A percentile compares a stretch with the other conserved stretches of the same genome.
Evolutionary conservation across 2,888 invertebrate genomes (phyloP).

Genomic region (Heliconius hortense): DNA sequence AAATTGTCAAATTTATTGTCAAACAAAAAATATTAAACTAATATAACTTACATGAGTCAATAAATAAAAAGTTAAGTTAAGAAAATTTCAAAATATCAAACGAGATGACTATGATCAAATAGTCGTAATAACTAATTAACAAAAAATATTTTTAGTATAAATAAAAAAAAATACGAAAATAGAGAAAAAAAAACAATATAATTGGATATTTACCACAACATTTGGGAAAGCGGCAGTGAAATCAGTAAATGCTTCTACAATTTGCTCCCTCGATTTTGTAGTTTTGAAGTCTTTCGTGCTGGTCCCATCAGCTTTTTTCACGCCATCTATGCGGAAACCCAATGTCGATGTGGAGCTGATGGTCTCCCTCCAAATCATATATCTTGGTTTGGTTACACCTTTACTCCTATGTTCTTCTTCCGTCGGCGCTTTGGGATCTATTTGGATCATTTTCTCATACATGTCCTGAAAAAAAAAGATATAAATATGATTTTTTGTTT

Average conservation of each 20-base stretch:
- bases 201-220: constrained; percentile 85
- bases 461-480: constrained; percentile 85
- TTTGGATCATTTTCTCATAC: constrained; percentile 98
- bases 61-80: too few relatives aligned
- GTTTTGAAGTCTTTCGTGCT: constrained; percentile 98
- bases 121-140: too few relatives aligned
- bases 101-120: too few relatives aligned
- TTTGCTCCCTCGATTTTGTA: constrained; percentile 91
- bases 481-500: too few relatives aligned
- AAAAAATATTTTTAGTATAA: not conserved
- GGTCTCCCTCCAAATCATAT: constrained; percentile 98
- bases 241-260: constrained; percentile 89
- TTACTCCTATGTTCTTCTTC: constrained; percentile 94
- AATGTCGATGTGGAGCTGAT: constrained; percentile 98
- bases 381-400: constrained; percentile 96
- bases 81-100: too few relatives aligned
- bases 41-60: too few relatives aligned
- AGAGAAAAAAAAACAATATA: not conserved
- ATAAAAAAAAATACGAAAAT: not conserved
- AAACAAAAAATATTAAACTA: too few relatives aligned
- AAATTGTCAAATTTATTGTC: too few relatives aligned
- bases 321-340: constrained; percentile 98
- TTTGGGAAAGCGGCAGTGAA: constrained; percentile 91
- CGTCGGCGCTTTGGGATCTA: constrained; percentile 93
- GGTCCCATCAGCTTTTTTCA: constrained; percentile 93